Base-by-base conservation (phyloP, 2,113 vertebrate genomes). In the Lipotes vexillifer region DNA sequence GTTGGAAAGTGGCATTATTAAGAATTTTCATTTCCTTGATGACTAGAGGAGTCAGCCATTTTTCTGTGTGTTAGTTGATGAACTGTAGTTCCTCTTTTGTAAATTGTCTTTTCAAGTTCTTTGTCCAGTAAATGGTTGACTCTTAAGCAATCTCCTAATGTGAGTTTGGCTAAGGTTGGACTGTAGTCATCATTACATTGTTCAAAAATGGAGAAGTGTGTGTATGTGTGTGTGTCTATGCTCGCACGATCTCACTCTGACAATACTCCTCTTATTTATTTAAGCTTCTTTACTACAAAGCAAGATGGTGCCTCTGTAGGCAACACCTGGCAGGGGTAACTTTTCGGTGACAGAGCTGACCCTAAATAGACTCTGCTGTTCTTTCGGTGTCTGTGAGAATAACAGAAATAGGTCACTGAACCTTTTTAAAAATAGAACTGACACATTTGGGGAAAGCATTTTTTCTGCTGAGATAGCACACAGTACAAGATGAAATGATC, bases 391-490 rank as follows among this genome's bases (percentile, higher is more conserved):
- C 86, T 82, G 14, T 38, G 38, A 77, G n/a, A 97, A 41, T 83
- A 75, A 69, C 86, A 77, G 95, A 98, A 98, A 97, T 66, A 97
- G 90, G 90, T 83, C 87, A 92, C 82, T 61, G 66, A 95, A 96
- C 86, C 93, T 90, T 97, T 97, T 98, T 88, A 93, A 97, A 97
- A 98, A 95, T 68, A 97, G 94, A 97, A 69, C 49, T 82, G 88
- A 90, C 85, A 49, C 68, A 94, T 97, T 98, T 96, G 87, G 55
- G 92, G 83, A 49, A 90, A 93, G 66, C 11, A 6, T 81, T 52
- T 92, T 97, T 78, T 93, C 74, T 95, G 85, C 95, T 94, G 94
- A 97, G 90, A 83, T 63, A 2, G 52, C 86, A 66, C 69, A 87
- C 29, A 38, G 75, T 46, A 71, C 36, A 93, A 86, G 85, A 95